Base-by-base conservation (phyloP, 2,888 invertebrate genomes). In the Chloroclysta siterata region DNA sequence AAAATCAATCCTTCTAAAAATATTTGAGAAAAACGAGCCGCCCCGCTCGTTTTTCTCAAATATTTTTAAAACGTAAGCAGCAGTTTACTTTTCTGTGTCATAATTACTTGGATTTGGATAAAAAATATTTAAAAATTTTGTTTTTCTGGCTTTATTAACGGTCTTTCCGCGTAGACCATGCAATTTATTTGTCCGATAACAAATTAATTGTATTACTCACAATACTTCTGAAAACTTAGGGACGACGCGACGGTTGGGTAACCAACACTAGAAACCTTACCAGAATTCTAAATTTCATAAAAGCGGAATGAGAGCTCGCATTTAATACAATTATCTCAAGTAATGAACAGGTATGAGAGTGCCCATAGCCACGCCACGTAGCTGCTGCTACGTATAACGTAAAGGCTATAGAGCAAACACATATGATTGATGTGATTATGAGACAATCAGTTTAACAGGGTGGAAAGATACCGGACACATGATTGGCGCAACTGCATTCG, bases 361-460 rank as follows among this genome's bases (percentile, higher is more conserved):
- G 52, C 51, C 41, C 53, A 52, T 62, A 65, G 53, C 61, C 52
- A 51, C 46, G 62, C 29, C 52, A 60, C 64, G 64, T 69, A 68
- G 65, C 58, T 56, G 17, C 44, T 50, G 28, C 44, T 52, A 52
- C 59, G 17, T 58, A 56, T 57, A 53, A 54, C 55, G 60, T 33
- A 55, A 46, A 60, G 60, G n/a, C 41, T 53, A 28, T 58, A 61
- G 13, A 61, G 55, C 54, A 63, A 62, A 65, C 61, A 61, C 46
- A 42, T 63, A 42, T 62, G 52, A 59, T 73, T 74, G 73, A 75
- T 76, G 77, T 79, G 75, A 81, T 81, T 79, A 81, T 72, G 75
- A 76, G 73, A 80, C 79, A 81, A 83, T 81, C 79, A 79, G 79
- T 75, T 75, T 77, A 79, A 73, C 77, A 74, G 72, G 70, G 75